phyloP scores from a whole-genome alignment of 1,140 invertebrate genomes.

The Microplitis mediator region DNA sequence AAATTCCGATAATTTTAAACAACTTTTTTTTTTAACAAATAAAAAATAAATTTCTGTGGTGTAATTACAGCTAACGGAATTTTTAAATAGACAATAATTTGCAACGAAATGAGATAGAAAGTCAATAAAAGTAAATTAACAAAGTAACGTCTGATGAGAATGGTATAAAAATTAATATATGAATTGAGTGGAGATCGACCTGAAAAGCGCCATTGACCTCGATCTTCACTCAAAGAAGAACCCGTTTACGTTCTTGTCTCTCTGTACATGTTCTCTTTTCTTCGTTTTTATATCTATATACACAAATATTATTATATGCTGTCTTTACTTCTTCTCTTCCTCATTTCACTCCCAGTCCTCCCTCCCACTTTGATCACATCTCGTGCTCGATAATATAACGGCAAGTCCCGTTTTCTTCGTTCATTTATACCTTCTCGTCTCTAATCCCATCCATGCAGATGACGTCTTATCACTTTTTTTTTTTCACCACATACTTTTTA shows the following conservation, averaged over 20 bases:
- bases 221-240: conserved; percentile 39
- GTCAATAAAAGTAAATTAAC: not conserved
- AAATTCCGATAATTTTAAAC: no score
- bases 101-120: conserved; percentile 2
- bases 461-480: no score
- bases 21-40: no score
- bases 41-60: no score
- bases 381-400: not conserved
- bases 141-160: not conserved
- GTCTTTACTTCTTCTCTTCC: conserved; percentile 30
- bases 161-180: not conserved
- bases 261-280: not conserved
- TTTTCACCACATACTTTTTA: no score
- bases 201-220: conserved; percentile 48
- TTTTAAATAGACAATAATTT: no score
- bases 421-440: conserved; percentile 20
- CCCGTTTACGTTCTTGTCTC: conserved; percentile 36
- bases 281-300: not conserved
- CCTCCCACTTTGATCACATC: conserved; percentile 3
- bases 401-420: conserved; percentile 19
- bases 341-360: conserved; percentile 23
- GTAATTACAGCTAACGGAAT: no score
- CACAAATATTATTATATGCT: not conserved
- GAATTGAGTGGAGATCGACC: conserved; percentile 39
- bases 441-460: no score